Evolutionary conservation across 1,140 invertebrate genomes (phyloP).

Genomic region (Lepidotrigona ventralis): DNA sequence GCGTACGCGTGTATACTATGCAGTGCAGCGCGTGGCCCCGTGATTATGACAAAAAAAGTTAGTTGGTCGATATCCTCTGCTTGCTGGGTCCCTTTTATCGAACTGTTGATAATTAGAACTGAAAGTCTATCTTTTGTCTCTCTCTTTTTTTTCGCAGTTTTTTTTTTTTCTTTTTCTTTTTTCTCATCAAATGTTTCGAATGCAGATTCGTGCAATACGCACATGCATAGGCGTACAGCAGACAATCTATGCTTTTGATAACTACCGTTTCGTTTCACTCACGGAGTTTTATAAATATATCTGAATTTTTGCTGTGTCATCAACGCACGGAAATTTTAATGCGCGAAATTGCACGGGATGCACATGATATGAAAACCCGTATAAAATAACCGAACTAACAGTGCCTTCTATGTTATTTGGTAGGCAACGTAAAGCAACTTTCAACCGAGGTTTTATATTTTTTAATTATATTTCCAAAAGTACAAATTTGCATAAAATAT

Average conservation of each 20-base stretch:
- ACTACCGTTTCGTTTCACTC: neutral
- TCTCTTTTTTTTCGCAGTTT: too few relatives aligned
- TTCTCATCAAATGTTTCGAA: neutral
- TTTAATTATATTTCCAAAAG: too few relatives aligned
- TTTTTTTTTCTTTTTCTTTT: neutral
- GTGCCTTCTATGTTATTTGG: too few relatives aligned
- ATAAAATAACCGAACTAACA: too few relatives aligned
- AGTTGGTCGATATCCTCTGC: neutral
- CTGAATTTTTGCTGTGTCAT: neutral
- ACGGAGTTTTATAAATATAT: neutral
- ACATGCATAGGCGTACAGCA: too few relatives aligned
- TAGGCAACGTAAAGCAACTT: too few relatives aligned
- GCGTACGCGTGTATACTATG: neutral
- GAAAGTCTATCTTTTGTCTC: neutral
- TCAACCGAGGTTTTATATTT: too few relatives aligned
- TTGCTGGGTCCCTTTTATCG: neutral
- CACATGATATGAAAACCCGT: too few relatives aligned
- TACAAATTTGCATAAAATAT: too few relatives aligned
- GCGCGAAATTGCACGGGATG: too few relatives aligned
- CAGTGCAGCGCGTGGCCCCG: neutral
- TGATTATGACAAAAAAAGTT: constrained; percentile 27
- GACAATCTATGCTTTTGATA: neutral
- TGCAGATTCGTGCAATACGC: neutral
- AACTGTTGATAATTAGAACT: neutral
- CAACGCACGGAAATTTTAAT: too few relatives aligned